Base-by-base conservation (phyloP, 1,140 invertebrate genomes). In the Aporrectodea caliginosa region DNA sequence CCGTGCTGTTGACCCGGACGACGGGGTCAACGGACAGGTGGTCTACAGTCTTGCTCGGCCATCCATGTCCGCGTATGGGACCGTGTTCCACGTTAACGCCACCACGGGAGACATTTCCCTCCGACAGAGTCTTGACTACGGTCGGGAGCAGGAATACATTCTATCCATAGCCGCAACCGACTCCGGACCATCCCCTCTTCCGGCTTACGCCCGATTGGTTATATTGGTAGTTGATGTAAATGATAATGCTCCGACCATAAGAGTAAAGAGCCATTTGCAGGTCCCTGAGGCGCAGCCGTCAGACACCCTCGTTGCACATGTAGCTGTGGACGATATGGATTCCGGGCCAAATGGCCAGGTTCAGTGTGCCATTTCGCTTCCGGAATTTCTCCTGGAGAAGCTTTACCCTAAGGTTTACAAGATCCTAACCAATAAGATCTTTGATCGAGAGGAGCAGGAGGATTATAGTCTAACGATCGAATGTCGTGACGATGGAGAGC, bases 341-440 rank as follows among this genome's bases (percentile, higher is more conserved):
- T 93, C 95, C 87, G 96, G 95, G 6, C 94, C 93, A 0, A 98
- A 98, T 88, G 96, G 95, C 0, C 94, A 93, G 82, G 92, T 98
- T 14, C 92, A 92, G 33, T 81, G 80, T 69, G 22, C 32, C n/a
- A 31, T 81, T 35, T 58, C 43, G 29, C 68, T 32, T 31, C 71
- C 34, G 27, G 31, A 73, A 1, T 43, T 33, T 16, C 43, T 81
- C 0, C 35, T 29, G 16, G 43, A 73, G 30, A 35, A 73, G 27
- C 71, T 73, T 30, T 70, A 78, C 34, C 29, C 31, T 12, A 78
- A 34, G 27, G 73, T 80, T 2, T 82, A 76, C 35, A 33, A 75
- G 30, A 16, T 82, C 16, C 31, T 73, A 27, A 82, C 78, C 12
- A 73, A 31, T 16, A 70, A 16, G 12, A 22, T 43, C 1, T 82